Percentiles rank a stretch among this genome's conserved stretches.
These are phyloP conservation scores for Lepus timidus DNA, from an alignment of 2,113 vertebrate species.

Conservation along the genomic window DNA sequence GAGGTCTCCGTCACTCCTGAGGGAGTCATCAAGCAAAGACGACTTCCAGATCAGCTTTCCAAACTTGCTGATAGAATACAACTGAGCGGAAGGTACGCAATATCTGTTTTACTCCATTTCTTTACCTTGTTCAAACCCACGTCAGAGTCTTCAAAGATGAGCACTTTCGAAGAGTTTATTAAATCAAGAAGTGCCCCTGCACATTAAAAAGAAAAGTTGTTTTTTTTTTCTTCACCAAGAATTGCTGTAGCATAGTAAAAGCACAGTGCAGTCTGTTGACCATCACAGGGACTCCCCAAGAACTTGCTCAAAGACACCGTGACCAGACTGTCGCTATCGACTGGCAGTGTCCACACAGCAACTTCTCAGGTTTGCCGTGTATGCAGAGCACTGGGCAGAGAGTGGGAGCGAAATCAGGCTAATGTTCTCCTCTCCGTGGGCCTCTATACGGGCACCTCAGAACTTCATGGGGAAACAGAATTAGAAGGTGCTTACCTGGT, in stretches of 20 bases:
- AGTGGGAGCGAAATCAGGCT: neutral
- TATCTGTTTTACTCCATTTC: neutral
- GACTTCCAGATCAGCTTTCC: slow-evolving; percentile 97
- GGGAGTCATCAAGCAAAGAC: slow-evolving; percentile 97
- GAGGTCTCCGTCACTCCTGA: slow-evolving; percentile 99
- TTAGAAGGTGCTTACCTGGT: too few species aligned
- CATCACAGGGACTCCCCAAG: neutral
- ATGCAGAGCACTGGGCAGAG: neutral
- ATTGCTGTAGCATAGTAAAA: neutral
- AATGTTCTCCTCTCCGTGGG: neutral
- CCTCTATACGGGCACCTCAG: neutral
- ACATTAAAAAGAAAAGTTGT: neutral
- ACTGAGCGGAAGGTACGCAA: slow-evolving; percentile 94
- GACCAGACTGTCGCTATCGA: neutral
- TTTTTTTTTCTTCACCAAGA: neutral
- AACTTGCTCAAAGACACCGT: neutral
- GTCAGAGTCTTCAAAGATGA: neutral
- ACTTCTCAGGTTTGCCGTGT: neutral
- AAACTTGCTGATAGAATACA: slow-evolving; percentile 98
- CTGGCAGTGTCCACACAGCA: accelerated
- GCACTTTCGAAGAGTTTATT: neutral
- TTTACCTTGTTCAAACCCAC: neutral
- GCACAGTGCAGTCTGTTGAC: too few species aligned
- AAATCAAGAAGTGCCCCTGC: neutral
- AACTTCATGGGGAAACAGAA: too few species aligned